phyloP scores from a whole-genome alignment of 2,113 vertebrate species.

The Bungarus multicinctus region DNA sequence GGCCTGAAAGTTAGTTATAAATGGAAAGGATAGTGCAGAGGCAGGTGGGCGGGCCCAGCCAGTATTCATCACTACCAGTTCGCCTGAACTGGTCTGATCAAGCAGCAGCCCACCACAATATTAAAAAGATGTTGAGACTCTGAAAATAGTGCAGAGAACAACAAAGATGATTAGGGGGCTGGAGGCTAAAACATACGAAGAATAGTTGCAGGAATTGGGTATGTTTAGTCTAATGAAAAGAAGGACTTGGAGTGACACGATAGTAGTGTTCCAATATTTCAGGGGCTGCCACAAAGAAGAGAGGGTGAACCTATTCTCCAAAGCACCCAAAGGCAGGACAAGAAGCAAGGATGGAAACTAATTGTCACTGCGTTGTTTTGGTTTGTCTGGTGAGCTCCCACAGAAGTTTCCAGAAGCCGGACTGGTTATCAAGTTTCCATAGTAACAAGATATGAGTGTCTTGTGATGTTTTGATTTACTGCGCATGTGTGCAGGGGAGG shows the following conservation, averaged over 20 bases:
- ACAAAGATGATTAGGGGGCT: neutral
- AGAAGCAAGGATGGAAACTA: neutral
- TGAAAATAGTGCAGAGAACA: neutral
- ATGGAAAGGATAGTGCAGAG: too few relatives aligned
- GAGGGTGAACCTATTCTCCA: neutral
- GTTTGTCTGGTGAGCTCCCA: too few relatives aligned
- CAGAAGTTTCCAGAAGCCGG: too few relatives aligned
- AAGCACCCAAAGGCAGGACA: neutral
- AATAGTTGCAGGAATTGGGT: neutral
- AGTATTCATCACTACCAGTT: too few relatives aligned
- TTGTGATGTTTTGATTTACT: too few relatives aligned
- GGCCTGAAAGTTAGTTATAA: too few relatives aligned
- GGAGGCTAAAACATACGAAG: neutral
- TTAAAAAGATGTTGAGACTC: neutral
- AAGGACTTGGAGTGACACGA: neutral
- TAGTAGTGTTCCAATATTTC: neutral
- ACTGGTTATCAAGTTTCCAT: too few relatives aligned
- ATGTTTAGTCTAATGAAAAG: neutral
- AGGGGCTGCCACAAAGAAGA: neutral
- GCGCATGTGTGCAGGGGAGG: too few relatives aligned
- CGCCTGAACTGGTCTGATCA: too few relatives aligned
- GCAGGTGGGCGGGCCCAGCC: too few relatives aligned
- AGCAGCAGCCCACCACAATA: neutral
- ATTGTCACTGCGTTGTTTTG: too few relatives aligned
- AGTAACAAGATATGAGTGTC: too few relatives aligned